These are phyloP conservation scores for Idaea straminata DNA, from an alignment of 2,888 invertebrate genomes.

Conservation along the genomic window DNA sequence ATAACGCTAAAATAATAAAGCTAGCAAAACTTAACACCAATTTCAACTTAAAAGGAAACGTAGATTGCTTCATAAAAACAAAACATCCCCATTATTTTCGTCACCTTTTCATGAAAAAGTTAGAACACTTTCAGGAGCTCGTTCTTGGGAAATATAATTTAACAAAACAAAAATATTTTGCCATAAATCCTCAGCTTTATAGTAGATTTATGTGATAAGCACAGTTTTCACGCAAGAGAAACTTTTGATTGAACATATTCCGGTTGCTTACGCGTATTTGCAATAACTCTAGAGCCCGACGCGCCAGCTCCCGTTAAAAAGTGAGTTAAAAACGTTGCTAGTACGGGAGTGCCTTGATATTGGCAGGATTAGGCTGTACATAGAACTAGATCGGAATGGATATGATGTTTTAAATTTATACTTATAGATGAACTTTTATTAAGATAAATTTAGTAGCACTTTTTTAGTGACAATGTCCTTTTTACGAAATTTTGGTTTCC, in stretches of 20 bases:
- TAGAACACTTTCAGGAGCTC: not conserved
- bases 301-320: slow-evolving; percentile 40
- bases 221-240: slow-evolving; percentile 35
- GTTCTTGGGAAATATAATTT: not conserved
- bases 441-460: no score
- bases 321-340: slow-evolving; percentile 37
- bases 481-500: no score
- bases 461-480: no score
- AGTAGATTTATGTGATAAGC: slow-evolving; percentile 8
- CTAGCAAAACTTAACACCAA: slow-evolving; percentile 1
- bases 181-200: slow-evolving; percentile 1
- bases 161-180: slow-evolving; percentile 1
- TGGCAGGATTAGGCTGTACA: slow-evolving; percentile 32
- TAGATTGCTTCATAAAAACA: slow-evolving; percentile 1
- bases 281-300: slow-evolving; percentile 43
- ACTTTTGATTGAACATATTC: slow-evolving; percentile 49
- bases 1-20: not conserved
- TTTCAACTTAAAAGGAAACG: not conserved
- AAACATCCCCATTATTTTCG: not conserved
- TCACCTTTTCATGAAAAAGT: slow-evolving; percentile 1
- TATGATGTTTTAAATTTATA: slow-evolving; percentile 1
- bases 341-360: slow-evolving; percentile 22
- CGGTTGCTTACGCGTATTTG: slow-evolving; percentile 42
- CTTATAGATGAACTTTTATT: no score
- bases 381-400: slow-evolving; percentile 9